A percentile compares a stretch with the other conserved stretches of the same genome.
These are phyloP conservation scores for Poliocrania exsul DNA, from an alignment of 2,797 vertebrate species.

Conservation along the genomic window DNA sequence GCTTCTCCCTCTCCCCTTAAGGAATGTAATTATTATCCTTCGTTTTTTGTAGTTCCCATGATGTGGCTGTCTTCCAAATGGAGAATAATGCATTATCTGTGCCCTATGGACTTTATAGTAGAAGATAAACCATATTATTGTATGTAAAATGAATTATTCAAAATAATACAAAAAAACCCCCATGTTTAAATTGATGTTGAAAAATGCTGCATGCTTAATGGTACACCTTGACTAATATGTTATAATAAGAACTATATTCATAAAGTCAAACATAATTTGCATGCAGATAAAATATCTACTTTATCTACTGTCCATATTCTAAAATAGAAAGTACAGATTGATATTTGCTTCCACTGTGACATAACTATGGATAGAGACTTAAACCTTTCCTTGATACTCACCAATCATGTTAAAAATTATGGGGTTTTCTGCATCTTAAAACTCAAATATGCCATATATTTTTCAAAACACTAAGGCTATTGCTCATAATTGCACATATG, in stretches of 20 bases:
- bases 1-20: constrained; percentile 21
- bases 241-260: constrained; percentile 5
- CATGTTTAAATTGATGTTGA: constrained; percentile 39
- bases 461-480: background rate
- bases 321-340: background rate
- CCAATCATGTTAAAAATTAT: background rate
- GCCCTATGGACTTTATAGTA: constrained; percentile 38
- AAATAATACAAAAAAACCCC: constrained; percentile 11
- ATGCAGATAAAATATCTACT: constrained; percentile 14
- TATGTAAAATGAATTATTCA: constrained; percentile 43
- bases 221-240: constrained; percentile 30
- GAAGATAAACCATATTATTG: constrained; percentile 46
- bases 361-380: background rate
- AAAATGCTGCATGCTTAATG: constrained; percentile 30
- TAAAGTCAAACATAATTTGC: constrained; percentile 27
- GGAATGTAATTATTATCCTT: constrained; percentile 42
- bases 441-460: background rate
- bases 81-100: constrained; percentile 48
- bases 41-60: constrained; percentile 27
- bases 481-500: background rate
- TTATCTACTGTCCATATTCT: background rate
- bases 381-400: background rate
- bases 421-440: background rate
- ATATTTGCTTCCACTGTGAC: background rate
- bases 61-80: constrained; percentile 33